Evolutionary conservation across 2,888 invertebrate species (phyloP), one percentile per base, ranked within the genome.

Genomic region (Phlogophora meticulosa): DNA sequence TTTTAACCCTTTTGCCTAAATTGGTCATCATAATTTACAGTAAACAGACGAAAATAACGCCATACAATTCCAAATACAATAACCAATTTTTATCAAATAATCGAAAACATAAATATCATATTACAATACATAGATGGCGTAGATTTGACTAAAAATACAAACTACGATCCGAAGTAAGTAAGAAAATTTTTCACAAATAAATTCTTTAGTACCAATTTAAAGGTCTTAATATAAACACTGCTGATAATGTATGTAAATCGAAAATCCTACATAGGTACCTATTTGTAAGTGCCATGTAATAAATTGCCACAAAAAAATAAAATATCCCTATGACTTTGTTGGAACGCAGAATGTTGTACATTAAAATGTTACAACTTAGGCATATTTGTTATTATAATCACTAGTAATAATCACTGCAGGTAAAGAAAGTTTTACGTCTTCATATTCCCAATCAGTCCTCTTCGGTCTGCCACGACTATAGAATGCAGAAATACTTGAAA

Each of bases 1-100:
- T 80, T 80, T 83, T 73, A 80, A 88, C 89, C 89, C 87, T 90
- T 88, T 88, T 84, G 86, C 89, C 88, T 85, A 76, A 78, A 91
- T 92, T 93, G 92, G 92, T 93, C 92, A 83, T 78, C 83, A 76
- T 42, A 72, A 67, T 75, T 72, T 72, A 74, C 48, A 79, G 32
- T 56, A 72, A 46, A 57, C 20, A 61, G 49, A 60, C 15, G 40
- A 56, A 45, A 64, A 49, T 57, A 63, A 49, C 22, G 10, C 15
- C 43, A 45, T 43, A 63, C 24, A 60, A 65, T 51, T 63, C n/a
- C 24, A 40, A 75, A 55, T 61, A 62, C 17, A 45, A 59, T 57
- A 24, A 46, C 40, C 24, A 9, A 13, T 45, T 49, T 55, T 24
- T 28, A 63, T 49, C 34, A 48, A 38, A 55, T 36, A n/a, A 32